Base-by-base conservation (phyloP, 2,797 vertebrate species). In the Sitta carolinensis region DNA sequence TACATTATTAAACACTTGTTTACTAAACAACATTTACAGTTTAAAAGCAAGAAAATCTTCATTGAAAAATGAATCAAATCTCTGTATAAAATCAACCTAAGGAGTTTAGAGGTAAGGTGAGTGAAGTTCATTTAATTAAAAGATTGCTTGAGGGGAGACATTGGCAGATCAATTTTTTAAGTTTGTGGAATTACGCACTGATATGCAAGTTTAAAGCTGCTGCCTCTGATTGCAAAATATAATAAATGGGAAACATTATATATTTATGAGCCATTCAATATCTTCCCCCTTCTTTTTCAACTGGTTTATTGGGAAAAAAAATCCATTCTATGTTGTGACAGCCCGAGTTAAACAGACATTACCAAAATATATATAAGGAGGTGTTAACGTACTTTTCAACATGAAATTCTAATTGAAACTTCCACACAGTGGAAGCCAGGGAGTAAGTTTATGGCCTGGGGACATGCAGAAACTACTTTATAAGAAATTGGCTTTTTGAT, bases 111-210 rank as follows among this genome's bases (percentile, higher is more conserved):
- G 85, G 73, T 79, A 88, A 96, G 95, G 94, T 97, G 95, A 96
- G 63, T 83, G 79, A 94, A 96, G 96, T 97, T 97, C 92, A 96
- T 96, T 97, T 97, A 96, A 97, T 97, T 97, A 97, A 96, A 96
- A 97, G 81, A 94, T 95, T 97, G 96, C 96, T 96, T 88, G 87
- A 96, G 87, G 94, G 96, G 21, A 95, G 84, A 93, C 89, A 90
- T 74, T 96, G 93, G 84, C 93, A 97, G 95, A 97, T 96, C 95
- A 94, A 95, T 97, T 96, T 97, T 96, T 97, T 94, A 96, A 94
- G 93, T 97, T 95, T 88, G 81, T 94, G 87, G 86, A 96, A 97
- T 97, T 96, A 96, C 87, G n/a, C 87, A 89, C 75, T 94, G 81
- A 95, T 96, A 96, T 81, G 78, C 92, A 95, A 93, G 88, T 94